Evolutionary conservation across 2,113 vertebrate species (phyloP).

Genomic region (Pangasianodon hypophthalmus): DNA sequence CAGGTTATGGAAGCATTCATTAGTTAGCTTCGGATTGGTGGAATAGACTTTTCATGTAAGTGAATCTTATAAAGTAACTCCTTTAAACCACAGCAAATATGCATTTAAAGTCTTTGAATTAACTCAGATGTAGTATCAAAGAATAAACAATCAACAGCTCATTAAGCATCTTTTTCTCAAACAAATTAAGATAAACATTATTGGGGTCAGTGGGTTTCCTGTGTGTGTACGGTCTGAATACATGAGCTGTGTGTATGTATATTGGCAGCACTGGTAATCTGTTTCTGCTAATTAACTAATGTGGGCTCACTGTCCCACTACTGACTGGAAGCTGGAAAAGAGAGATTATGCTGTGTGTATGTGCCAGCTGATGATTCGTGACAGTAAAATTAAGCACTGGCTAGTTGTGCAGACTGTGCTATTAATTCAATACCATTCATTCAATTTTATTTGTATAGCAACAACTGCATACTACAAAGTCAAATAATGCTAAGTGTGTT

Average conservation of each 20-base stretch:
- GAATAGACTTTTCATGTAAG: neutral
- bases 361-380: conserved; percentile 39
- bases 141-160: conserved; percentile 4
- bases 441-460: neutral
- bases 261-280: conserved; percentile 19
- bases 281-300: conserved; percentile 37
- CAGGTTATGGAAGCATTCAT: conserved; percentile 52
- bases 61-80: neutral
- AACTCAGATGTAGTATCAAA: neutral
- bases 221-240: neutral
- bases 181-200: conserved; percentile 2
- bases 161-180: conserved; percentile 13
- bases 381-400: conserved; percentile 34
- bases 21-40: neutral
- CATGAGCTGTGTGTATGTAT: neutral
- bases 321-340: neutral
- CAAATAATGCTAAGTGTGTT: neutral
- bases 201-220: neutral
- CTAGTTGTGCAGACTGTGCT: conserved; percentile 38
- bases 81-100: neutral
- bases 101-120: neutral
- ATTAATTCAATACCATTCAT: conserved; percentile 7
- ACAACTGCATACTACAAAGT: neutral
- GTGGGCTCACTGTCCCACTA: conserved; percentile 28
- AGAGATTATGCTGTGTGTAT: conserved; percentile 16